Percentiles rank a stretch among this genome's conserved stretches.
Conservation (phyloP, 1,140 invertebrate genomes). For the Epicauta chinensis region DNA sequence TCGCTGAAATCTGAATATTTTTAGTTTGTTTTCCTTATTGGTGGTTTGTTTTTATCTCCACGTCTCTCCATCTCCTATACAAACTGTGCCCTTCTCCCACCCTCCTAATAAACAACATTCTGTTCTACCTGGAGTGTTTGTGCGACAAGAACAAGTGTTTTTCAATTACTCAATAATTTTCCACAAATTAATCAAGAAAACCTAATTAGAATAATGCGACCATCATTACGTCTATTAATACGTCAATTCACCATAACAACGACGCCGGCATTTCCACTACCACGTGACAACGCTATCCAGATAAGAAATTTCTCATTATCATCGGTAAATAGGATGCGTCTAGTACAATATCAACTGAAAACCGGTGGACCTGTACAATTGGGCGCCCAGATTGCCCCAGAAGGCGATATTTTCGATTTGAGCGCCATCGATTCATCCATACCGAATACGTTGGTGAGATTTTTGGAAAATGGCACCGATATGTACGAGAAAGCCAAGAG, state of each 20-base stretch:
- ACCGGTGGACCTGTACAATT: conserved; percentile 48
- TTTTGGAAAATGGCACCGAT: conserved; percentile 47
- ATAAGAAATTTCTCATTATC: conserved; percentile 28
- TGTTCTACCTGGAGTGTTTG: no score
- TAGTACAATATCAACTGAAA: conserved; percentile 51
- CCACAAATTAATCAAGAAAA: no score
- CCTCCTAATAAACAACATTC: no score
- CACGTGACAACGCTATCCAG: neutral
- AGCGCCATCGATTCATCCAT: conserved; percentile 52
- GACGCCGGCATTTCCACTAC: neutral
- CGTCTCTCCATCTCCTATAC: no score
- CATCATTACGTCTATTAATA: neutral
- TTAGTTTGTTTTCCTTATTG: no score
- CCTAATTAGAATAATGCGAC: neutral
- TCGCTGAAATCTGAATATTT: no score
- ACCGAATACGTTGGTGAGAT: conserved; percentile 52
- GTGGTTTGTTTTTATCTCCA: no score
- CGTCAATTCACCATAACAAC: neutral
- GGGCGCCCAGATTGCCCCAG: conserved; percentile 49
- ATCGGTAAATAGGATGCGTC: conserved; percentile 38
- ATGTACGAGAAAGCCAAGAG: conserved; percentile 50
- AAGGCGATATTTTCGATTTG: conserved; percentile 53
- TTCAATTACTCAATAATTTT: no score
- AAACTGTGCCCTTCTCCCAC: no score
- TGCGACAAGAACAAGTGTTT: no score